These are phyloP conservation scores for Cossypha caffra DNA, from an alignment of 2,797 vertebrate species.

Conservation along the genomic window DNA sequence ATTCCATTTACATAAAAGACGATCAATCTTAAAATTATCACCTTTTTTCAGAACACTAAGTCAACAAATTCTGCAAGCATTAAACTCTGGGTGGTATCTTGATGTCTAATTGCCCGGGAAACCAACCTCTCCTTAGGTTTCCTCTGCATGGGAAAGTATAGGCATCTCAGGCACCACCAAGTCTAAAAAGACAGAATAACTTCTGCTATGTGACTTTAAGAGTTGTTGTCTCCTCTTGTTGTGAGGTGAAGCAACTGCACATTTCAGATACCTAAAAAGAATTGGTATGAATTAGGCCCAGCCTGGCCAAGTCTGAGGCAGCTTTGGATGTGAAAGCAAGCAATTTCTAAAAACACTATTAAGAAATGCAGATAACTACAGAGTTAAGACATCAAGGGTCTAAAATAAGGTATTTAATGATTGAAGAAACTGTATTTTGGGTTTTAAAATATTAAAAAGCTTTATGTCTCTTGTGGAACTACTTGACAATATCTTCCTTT, in stretches of 20 bases:
- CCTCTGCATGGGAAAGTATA: not conserved
- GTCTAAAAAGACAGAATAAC: not conserved
- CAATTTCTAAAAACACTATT: not conserved
- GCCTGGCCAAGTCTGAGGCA: not conserved
- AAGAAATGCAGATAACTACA: not conserved
- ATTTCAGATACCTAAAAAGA: not conserved
- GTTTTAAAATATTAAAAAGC: not conserved
- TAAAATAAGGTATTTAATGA: not conserved
- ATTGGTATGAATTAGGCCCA: not conserved
- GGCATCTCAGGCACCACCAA: not conserved
- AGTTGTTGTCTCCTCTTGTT: not conserved
- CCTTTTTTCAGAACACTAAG: not conserved
- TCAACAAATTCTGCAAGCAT: not conserved
- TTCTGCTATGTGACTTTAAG: rapidly evolving
- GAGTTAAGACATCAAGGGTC: not conserved
- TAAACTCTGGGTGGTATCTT: not conserved
- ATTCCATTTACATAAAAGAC: not conserved
- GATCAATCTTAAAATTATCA: not conserved
- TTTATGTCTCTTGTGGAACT: not conserved
- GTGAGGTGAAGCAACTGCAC: not conserved
- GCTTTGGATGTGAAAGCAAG: not conserved
- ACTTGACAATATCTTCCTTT: not conserved
- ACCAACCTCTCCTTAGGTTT: not conserved
- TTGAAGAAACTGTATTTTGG: not conserved
- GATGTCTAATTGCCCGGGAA: not conserved